Percentiles rank a stretch among this genome's conserved stretches.
Conservation (phyloP, 2,113 vertebrate genomes). For the Origma solitaria region DNA sequence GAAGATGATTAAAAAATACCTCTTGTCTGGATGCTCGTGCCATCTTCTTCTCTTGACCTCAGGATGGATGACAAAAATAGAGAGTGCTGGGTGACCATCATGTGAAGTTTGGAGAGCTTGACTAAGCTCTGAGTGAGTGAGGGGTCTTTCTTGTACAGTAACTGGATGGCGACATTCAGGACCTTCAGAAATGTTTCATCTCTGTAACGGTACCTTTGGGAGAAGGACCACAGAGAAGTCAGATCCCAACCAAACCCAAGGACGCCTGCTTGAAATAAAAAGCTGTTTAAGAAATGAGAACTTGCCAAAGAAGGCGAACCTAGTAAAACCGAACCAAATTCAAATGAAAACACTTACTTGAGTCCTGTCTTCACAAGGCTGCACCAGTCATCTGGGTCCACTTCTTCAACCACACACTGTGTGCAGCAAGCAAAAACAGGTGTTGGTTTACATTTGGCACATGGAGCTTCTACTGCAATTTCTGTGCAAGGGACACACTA, state of each 20-base stretch:
- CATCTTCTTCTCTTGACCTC: conserved; percentile 56
- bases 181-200: conserved; percentile 76
- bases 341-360: conserved; percentile 67
- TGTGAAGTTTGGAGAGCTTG: conserved; percentile 75
- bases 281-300: neutral
- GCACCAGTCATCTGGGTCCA: conserved; percentile 83
- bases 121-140: conserved; percentile 58
- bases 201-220: conserved; percentile 82
- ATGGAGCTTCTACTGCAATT: neutral
- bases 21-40: conserved; percentile 57
- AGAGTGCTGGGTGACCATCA: conserved; percentile 92
- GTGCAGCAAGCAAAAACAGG: neutral
- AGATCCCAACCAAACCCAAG: neutral
- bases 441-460: neutral
- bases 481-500: neutral
- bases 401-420: conserved; percentile 70
- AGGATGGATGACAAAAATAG: conserved; percentile 87
- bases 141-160: conserved; percentile 70
- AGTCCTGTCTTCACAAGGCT: conserved; percentile 85
- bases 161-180: conserved; percentile 62
- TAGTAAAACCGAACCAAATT: neutral
- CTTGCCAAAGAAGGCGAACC: neutral
- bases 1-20: conserved; percentile 64
- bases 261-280: neutral
- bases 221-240: neutral